phyloP scores from a whole-genome alignment of 2,888 invertebrate species.

The Phortica okadai region DNA sequence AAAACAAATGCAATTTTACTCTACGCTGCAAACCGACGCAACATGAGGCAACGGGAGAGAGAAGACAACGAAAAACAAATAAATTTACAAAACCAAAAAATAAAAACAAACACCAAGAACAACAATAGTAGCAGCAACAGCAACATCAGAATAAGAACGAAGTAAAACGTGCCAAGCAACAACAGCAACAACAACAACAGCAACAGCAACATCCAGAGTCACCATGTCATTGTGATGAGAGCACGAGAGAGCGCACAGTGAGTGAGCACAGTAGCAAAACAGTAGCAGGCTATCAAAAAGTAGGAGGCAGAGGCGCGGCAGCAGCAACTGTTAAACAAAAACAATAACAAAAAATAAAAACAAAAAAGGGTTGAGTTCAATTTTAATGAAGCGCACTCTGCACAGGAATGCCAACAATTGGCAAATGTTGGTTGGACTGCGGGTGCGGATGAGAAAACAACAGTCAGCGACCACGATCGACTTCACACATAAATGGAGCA shows the following conservation, averaged over 20 bases:
- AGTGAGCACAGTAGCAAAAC: conserved; percentile 38
- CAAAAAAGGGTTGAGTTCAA: neutral
- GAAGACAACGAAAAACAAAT: neutral
- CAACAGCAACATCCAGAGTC: no score
- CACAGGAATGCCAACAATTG: neutral
- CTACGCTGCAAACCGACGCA: conserved; percentile 9
- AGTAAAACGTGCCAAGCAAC: neutral
- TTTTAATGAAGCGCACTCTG: neutral
- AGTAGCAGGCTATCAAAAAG: neutral
- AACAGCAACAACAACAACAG: neutral
- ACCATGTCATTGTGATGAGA: no score
- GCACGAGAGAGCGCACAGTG: no score
- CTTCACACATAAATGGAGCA: no score
- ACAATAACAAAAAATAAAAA: neutral
- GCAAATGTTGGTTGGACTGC: no score
- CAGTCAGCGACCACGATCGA: no score
- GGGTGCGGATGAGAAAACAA: no score
- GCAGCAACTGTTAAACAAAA: neutral
- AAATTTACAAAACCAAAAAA: conserved; percentile 37
- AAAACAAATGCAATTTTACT: no score
- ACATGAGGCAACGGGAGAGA: conserved; percentile 57
- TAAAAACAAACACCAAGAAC: conserved; percentile 38
- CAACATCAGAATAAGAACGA: conserved; percentile 24
- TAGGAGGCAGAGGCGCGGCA: neutral
- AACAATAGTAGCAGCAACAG: neutral